Conservation (phyloP, 1,140 invertebrate species). For the Drosophila fuyamai region DNA sequence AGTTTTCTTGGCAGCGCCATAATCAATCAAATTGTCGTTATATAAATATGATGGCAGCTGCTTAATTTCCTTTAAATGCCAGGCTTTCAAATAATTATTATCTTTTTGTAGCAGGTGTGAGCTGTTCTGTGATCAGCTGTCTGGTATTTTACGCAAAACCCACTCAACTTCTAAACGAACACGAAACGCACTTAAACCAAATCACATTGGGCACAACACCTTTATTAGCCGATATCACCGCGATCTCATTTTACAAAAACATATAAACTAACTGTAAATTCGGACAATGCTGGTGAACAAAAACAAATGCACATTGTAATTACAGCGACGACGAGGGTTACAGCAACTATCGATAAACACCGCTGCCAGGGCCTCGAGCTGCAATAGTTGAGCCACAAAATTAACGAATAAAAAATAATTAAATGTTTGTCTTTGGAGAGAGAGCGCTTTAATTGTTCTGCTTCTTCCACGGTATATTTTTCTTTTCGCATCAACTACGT, state of each 20-base stretch:
- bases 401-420: neutral
- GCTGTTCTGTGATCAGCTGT: conserved; percentile 66
- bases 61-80: conserved; percentile 4
- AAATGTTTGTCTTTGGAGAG: too few species aligned
- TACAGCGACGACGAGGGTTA: conserved; percentile 54
- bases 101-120: conserved; percentile 74
- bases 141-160: conserved; percentile 17
- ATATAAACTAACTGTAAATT: conserved; percentile 43
- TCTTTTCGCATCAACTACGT: too few species aligned
- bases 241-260: conserved; percentile 31
- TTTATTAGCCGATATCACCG: conserved; percentile 39
- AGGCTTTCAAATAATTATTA: conserved; percentile 54
- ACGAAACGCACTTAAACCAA: conserved; percentile 33
- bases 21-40: conserved; percentile 54
- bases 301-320: conserved; percentile 76
- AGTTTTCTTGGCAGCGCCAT: conserved; percentile 75
- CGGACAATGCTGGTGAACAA: conserved; percentile 56
- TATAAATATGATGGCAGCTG: conserved; percentile 23
- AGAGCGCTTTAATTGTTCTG: too few species aligned
- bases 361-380: conserved; percentile 4
- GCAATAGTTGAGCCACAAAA: neutral
- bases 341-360: conserved; percentile 13
- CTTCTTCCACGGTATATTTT: too few species aligned
- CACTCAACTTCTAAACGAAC: conserved; percentile 14
- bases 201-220: conserved; percentile 23